Evolutionary conservation across 2,888 invertebrate species (phyloP).

Genomic region (Marronus borbonicus): DNA sequence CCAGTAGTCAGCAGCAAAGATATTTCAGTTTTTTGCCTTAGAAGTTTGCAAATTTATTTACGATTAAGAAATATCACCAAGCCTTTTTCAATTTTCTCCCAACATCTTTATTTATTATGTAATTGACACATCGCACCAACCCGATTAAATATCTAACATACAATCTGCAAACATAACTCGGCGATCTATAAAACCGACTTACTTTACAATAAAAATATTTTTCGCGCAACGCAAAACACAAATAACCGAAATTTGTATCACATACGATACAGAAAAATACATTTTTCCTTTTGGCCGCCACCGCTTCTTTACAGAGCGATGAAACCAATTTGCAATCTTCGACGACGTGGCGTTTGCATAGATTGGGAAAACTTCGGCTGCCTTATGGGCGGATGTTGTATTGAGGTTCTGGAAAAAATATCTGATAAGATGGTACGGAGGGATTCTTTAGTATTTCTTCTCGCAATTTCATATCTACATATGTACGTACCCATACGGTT

Average conservation of each 20-base stretch:
- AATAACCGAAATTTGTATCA: conserved; percentile 23
- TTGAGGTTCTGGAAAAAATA: conserved; percentile 18
- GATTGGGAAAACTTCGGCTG: conserved; percentile 21
- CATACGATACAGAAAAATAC: conserved; percentile 9
- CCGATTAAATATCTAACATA: too few relatives aligned
- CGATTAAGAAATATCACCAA: too few relatives aligned
- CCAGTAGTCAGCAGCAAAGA: too few relatives aligned
- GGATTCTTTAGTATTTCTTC: conserved; percentile 20
- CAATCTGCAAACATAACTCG: not conserved
- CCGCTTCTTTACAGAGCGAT: conserved; percentile 10
- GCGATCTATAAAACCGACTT: not conserved
- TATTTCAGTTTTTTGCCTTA: too few relatives aligned
- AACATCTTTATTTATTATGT: too few relatives aligned
- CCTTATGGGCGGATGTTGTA: conserved; percentile 15
- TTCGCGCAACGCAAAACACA: conserved; percentile 7
- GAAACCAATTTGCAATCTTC: conserved; percentile 32
- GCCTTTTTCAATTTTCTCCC: too few relatives aligned
- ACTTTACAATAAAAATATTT: not conserved
- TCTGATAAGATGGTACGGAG: conserved; percentile 25
- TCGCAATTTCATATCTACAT: conserved; percentile 20
- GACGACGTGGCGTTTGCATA: conserved; percentile 16
- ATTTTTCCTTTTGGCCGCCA: conserved; percentile 15
- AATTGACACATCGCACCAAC: too few relatives aligned
- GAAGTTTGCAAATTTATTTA: too few relatives aligned
- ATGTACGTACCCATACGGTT: conserved; percentile 14